These are phyloP conservation scores for Melanophora roralis DNA, from an alignment of 2,888 invertebrate species.

Conservation along the genomic window DNA sequence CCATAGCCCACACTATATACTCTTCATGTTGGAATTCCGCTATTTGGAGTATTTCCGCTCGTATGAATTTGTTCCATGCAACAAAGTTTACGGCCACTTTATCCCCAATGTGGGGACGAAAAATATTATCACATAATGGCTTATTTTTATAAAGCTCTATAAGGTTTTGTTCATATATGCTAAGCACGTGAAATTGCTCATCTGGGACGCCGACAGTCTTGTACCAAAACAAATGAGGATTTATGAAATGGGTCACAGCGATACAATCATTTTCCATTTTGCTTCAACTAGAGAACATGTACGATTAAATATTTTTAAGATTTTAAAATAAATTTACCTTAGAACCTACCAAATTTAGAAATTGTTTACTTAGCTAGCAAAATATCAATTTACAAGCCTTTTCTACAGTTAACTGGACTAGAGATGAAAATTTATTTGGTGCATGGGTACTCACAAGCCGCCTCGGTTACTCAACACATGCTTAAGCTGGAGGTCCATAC, in stretches of 20 bases:
- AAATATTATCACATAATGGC: slow-evolving; percentile 33
- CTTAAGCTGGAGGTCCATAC: too few species aligned
- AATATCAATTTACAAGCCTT: background rate
- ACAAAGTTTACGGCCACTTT: slow-evolving; percentile 65
- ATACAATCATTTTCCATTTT: slow-evolving; percentile 62
- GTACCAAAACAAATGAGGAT: slow-evolving; percentile 68
- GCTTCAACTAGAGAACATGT: background rate
- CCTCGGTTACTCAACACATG: too few species aligned
- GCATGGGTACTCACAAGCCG: too few species aligned
- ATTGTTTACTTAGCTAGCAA: too few species aligned
- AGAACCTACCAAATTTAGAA: too few species aligned
- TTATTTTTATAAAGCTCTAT: slow-evolving; percentile 61
- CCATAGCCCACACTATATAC: slow-evolving; percentile 67
- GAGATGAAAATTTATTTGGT: too few species aligned
- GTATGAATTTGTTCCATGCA: slow-evolving; percentile 66
- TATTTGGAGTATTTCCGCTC: slow-evolving; percentile 64
- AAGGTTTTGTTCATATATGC: slow-evolving; percentile 61
- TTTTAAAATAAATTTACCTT: background rate
- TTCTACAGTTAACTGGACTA: background rate
- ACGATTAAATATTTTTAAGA: background rate
- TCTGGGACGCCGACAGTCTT: slow-evolving; percentile 64
- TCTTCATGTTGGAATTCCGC: slow-evolving; percentile 63
- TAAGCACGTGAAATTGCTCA: slow-evolving; percentile 56
- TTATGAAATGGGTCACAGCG: slow-evolving; percentile 67
- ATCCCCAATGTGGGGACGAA: slow-evolving; percentile 63